Base-by-base conservation (phyloP, 2,888 invertebrate species). In the Melinaea menophilus region DNA sequence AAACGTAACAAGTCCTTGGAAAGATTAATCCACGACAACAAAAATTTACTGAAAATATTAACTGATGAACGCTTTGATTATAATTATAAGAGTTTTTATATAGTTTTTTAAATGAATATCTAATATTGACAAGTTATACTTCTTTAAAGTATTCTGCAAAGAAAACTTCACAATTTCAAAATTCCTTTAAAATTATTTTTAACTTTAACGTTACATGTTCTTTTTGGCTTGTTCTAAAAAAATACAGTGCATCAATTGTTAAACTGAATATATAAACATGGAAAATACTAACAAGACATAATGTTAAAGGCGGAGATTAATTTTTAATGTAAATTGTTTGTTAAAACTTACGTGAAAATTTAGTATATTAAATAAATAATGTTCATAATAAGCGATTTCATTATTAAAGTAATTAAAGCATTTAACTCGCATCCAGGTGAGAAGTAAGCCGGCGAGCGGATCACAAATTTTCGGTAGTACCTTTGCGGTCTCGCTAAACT, bases 11-110 rank as follows among this genome's bases (percentile, higher is more conserved):
- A 56, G 47, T 87, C 87, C 47, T 48, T 89, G n/a, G 69, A 72
- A 57, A 73, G 71, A 62, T 47, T 90, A 11, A 65, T 88, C 31
- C 72, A 79, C 31, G 63, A 78, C 55, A 77, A 86, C 73, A 85
- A 87, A 11, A 84, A 84, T 56, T 75, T 89, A 61, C 73, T 85
- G 4, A 81, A 88, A 71, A 68, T 88, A 62, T 85, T 90, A 67
- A 85, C 83, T 2, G 87, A 90, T 61, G 88, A 89, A 79, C 74
- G 72, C 72, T 87, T 80, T 70, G 81, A 85, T 74, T 82, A 81
- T 71, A 63, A 75, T 66, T 59, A 22, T 1, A 5, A 31, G 2
- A 41, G 11, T 41, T 41, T 41, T 1, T 41, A 5, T 41, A 9
- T 41, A 41, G 9, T 41, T 3, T 41, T 37, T 37, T 37, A 37